These are phyloP conservation scores for Dryobota labecula DNA, from an alignment of 2,888 invertebrate species.

Conservation along the genomic window DNA sequence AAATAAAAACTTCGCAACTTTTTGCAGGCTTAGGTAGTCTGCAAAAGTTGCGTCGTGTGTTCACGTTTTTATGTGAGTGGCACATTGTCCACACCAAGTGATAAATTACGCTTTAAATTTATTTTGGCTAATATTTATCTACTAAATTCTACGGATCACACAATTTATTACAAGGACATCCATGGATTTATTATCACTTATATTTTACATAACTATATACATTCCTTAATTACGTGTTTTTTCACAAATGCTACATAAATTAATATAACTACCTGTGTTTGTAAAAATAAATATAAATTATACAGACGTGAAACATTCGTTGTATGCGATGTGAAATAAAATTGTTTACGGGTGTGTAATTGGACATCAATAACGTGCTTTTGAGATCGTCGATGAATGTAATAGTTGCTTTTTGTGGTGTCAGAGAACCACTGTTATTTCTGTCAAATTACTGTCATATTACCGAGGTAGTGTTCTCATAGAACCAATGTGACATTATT, in stretches of 20 bases:
- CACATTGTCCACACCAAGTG: constrained; percentile 14
- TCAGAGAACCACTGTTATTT: not conserved
- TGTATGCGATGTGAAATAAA: constrained; percentile 51
- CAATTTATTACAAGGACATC: constrained; percentile 82
- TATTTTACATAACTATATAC: constrained; percentile 77
- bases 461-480: not conserved
- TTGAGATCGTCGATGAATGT: not conserved
- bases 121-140: constrained; percentile 75
- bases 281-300: constrained; percentile 1
- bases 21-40: constrained; percentile 25
- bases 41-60: constrained; percentile 38
- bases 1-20: constrained; percentile 22
- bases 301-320: constrained; percentile 51
- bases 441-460: not conserved
- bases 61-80: not conserved
- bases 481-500: not conserved
- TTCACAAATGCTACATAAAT: constrained; percentile 12
- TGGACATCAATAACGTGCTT: not conserved
- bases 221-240: constrained; percentile 60
- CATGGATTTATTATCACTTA: constrained; percentile 69
- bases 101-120: constrained; percentile 46
- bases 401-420: too few species aligned
- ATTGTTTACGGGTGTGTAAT: not conserved
- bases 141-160: constrained; percentile 83
- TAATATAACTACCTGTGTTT: not conserved